phyloP scores from a whole-genome alignment of 92 coral and sea anemone species.

The Phenganax marumi region DNA sequence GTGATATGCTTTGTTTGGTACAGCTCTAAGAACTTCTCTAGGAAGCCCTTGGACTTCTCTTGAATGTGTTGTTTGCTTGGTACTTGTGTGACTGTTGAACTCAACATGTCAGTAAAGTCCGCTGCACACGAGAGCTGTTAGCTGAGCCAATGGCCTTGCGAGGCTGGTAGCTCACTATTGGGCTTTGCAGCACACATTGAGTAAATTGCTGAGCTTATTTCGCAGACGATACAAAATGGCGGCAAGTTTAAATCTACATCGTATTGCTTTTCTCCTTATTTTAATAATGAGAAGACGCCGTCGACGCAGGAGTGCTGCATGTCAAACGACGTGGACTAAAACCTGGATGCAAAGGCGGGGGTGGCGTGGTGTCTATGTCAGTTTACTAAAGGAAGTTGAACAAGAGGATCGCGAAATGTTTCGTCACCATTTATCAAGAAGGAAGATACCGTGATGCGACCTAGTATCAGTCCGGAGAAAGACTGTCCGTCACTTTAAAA shows the following conservation, averaged over 20 bases:
- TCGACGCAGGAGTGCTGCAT: slow-evolving; percentile 10
- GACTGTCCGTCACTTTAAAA: slow-evolving; percentile 52
- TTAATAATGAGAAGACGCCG: slow-evolving; percentile 30
- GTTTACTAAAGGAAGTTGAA: slow-evolving; percentile 24
- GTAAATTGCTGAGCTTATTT: slow-evolving; percentile 21
- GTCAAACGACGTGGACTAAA: slow-evolving; percentile 14
- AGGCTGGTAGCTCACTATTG: background rate
- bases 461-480: slow-evolving; percentile 57
- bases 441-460: slow-evolving; percentile 51
- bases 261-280: slow-evolving; percentile 22
- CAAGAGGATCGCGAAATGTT: slow-evolving; percentile 44
- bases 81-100: background rate
- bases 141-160: background rate
- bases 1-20: slow-evolving; percentile 50
- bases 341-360: slow-evolving; percentile 39
- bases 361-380: slow-evolving; percentile 42
- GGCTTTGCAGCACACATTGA: slow-evolving; percentile 15
- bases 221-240: slow-evolving; percentile 23
- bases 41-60: slow-evolving; percentile 33
- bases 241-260: slow-evolving; percentile 6
- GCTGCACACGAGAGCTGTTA: background rate
- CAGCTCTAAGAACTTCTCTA: slow-evolving; percentile 23
- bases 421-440: slow-evolving; percentile 42
- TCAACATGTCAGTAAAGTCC: background rate
- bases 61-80: background rate